Percentiles rank a stretch among this genome's conserved stretches.
Conservation (phyloP, 2,888 invertebrate species). For the Chironomus tentans region DNA sequence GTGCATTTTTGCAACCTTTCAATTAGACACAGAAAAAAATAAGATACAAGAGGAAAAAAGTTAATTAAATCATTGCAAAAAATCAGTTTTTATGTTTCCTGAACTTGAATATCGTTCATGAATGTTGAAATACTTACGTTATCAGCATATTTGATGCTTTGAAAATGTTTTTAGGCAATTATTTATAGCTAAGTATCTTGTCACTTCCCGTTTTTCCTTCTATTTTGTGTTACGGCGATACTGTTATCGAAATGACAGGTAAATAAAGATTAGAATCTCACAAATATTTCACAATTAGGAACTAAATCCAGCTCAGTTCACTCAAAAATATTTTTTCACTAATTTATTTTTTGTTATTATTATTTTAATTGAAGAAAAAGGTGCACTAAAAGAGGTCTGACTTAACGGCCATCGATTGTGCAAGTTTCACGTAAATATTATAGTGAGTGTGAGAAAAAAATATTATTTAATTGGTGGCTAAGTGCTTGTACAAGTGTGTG, state of each 20-base stretch:
- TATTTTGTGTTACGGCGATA: not conserved
- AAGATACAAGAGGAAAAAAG: too few relatives aligned
- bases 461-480: not conserved
- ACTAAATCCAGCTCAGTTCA: too few relatives aligned
- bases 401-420: slow-evolving; percentile 1
- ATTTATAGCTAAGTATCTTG: not conserved
- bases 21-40: too few relatives aligned
- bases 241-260: not conserved
- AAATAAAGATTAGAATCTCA: too few relatives aligned
- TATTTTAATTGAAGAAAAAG: not conserved
- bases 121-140: not conserved
- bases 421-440: not conserved
- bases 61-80: not conserved
- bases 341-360: not conserved
- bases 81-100: not conserved
- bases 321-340: not conserved
- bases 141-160: not conserved
- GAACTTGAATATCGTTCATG: not conserved
- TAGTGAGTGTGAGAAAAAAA: not conserved
- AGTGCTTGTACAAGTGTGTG: not conserved
- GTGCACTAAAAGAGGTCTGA: not conserved
- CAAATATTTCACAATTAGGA: too few relatives aligned
- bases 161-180: not conserved
- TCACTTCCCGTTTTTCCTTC: not conserved
- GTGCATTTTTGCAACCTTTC: too few relatives aligned